Percentiles rank a stretch among this genome's conserved stretches.
Evolutionary conservation across 2,797 vertebrate species (phyloP).

Genomic region (Brotula barbata): DNA sequence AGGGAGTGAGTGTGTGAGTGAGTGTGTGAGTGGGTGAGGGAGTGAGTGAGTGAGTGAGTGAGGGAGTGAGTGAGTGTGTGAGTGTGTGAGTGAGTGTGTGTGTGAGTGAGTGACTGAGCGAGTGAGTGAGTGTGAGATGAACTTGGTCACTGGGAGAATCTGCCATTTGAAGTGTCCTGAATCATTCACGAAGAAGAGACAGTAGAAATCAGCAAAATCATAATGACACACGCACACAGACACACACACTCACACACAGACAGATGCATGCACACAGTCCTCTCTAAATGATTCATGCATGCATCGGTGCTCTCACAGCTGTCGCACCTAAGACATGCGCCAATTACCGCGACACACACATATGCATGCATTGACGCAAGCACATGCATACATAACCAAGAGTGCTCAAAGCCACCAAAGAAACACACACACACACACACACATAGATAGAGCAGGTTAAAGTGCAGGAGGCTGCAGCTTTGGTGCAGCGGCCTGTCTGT

Average conservation of each 20-base stretch:
- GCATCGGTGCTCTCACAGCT: constrained; percentile 35
- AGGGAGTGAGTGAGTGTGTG: too few species aligned
- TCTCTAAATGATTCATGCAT: constrained; percentile 8
- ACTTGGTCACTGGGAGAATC: constrained; percentile 35
- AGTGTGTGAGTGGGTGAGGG: too few species aligned
- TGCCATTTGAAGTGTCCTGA: constrained; percentile 47
- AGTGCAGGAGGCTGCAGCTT: too few species aligned
- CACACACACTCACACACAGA: not conserved
- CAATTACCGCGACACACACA: not conserved
- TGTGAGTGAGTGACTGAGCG: not conserved
- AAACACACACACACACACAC: constrained; percentile 1
- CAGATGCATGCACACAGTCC: not conserved
- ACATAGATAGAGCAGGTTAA: constrained; percentile 20
- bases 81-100: not conserved
- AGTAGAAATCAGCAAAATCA: constrained; percentile 49
- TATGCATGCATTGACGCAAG: not conserved
- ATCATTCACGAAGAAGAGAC: constrained; percentile 63
- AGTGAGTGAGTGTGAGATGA: not conserved
- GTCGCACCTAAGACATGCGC: not conserved
- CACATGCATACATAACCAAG: not conserved
- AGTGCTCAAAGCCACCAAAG: not conserved
- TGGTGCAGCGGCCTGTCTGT: too few species aligned
- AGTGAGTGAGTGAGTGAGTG: too few species aligned
- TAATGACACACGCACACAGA: constrained; percentile 9
- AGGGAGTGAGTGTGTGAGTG: constrained; percentile 6